These are phyloP conservation scores for Cataglyphis hispanica DNA, from an alignment of 1,140 invertebrate species.

Conservation along the genomic window DNA sequence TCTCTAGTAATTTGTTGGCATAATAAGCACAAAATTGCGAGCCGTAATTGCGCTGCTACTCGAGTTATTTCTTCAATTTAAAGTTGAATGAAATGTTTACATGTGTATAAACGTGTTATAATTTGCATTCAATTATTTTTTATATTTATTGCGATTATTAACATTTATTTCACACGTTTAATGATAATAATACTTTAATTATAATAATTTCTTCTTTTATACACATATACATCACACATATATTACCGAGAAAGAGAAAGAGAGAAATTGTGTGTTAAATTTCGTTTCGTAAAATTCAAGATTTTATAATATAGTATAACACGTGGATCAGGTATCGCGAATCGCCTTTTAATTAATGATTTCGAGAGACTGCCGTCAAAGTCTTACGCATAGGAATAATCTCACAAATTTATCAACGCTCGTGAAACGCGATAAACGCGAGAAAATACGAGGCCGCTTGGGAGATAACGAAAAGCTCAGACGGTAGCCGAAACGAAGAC, in stretches of 20 bases:
- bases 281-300: constrained; percentile 8
- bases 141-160: background rate
- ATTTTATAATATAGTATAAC: constrained; percentile 23
- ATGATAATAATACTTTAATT: constrained; percentile 33
- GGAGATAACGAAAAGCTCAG: constrained; percentile 58
- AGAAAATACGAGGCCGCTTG: constrained; percentile 47
- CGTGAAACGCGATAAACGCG: constrained; percentile 40
- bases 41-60: background rate
- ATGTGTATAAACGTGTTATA: background rate
- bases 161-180: background rate
- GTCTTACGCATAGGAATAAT: constrained; percentile 24
- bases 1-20: constrained; percentile 11
- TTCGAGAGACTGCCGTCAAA: background rate
- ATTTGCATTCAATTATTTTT: constrained; percentile 3
- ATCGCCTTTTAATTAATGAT: constrained; percentile 52
- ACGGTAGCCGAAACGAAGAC: constrained; percentile 23
- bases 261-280: background rate
- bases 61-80: background rate
- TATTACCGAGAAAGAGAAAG: too few species aligned
- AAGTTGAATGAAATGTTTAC: background rate
- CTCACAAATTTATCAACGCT: constrained; percentile 25
- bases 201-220: background rate
- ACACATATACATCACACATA: too few species aligned
- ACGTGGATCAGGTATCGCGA: constrained; percentile 12
- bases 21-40: constrained; percentile 5